phyloP scores from a whole-genome alignment of 2,888 invertebrate species.

The Abrostola triplasia region DNA sequence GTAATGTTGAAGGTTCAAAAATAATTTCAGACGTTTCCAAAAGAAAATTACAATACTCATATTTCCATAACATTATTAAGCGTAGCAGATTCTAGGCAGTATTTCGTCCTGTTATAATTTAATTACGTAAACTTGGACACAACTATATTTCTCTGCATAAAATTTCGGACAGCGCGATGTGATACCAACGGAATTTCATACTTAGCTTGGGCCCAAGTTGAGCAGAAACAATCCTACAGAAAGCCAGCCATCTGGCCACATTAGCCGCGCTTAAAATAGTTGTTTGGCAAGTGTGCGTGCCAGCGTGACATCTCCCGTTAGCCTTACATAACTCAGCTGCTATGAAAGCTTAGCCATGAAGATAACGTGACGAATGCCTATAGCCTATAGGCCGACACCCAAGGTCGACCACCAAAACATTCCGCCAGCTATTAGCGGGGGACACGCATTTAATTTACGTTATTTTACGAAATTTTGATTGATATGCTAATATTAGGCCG shows the following conservation, averaged over 20 bases:
- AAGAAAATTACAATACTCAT: too few species aligned
- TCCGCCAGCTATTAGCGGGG: slow-evolving; percentile 42
- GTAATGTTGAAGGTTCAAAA: too few species aligned
- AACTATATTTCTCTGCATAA: slow-evolving; percentile 3
- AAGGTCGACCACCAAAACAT: slow-evolving; percentile 55
- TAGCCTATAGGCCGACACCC: slow-evolving; percentile 52
- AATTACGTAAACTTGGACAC: background rate
- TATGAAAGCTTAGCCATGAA: slow-evolving; percentile 59
- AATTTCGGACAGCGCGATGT: slow-evolving; percentile 4
- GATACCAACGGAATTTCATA: background rate
- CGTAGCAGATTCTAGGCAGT: background rate
- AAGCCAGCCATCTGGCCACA: slow-evolving; percentile 33
- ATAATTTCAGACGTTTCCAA: too few species aligned
- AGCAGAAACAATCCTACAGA: slow-evolving; percentile 27
- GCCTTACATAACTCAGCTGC: slow-evolving; percentile 56
- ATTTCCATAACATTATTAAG: background rate
- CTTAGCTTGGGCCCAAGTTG: background rate
- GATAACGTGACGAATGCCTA: slow-evolving; percentile 71
- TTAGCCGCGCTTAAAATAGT: slow-evolving; percentile 54
- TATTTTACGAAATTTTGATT: slow-evolving; percentile 53
- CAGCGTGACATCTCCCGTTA: slow-evolving; percentile 64
- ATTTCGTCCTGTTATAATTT: slow-evolving; percentile 1
- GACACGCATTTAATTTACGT: slow-evolving; percentile 52
- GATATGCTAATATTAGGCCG: slow-evolving; percentile 44
- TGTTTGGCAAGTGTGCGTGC: slow-evolving; percentile 67